Conservation (phyloP, 2,797 vertebrate species). For the Leptatherina wallacei region DNA sequence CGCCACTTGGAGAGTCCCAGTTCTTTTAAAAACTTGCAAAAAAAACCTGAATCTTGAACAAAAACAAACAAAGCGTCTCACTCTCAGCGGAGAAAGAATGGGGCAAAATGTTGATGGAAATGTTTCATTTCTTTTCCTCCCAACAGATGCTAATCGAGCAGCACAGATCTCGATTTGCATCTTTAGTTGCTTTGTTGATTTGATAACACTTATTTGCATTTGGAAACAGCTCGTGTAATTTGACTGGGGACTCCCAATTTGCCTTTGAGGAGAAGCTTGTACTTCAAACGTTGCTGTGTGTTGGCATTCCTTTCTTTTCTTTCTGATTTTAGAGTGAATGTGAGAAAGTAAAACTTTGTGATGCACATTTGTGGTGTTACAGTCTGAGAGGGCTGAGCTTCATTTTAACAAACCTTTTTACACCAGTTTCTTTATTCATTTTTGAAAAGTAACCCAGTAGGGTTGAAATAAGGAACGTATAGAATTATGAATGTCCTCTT, state of each 20-base stretch:
- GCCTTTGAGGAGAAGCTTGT: slow-evolving; percentile 79
- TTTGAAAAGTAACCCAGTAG: slow-evolving; percentile 18
- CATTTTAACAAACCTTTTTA: slow-evolving; percentile 68
- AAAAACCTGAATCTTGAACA: slow-evolving; percentile 55
- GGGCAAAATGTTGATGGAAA: slow-evolving; percentile 75
- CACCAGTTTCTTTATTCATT: slow-evolving; percentile 70
- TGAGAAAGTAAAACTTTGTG: slow-evolving; percentile 25
- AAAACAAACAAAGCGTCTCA: slow-evolving; percentile 61
- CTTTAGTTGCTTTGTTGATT: slow-evolving; percentile 81
- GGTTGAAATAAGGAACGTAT: not conserved
- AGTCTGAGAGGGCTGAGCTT: slow-evolving; percentile 71
- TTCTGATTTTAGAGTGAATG: slow-evolving; percentile 37
- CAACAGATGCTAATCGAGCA: slow-evolving; percentile 73
- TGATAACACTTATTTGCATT: slow-evolving; percentile 82
- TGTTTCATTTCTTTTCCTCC: slow-evolving; percentile 76
- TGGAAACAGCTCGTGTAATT: slow-evolving; percentile 82
- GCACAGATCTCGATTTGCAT: slow-evolving; percentile 75
- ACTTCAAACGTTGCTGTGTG: slow-evolving; percentile 51
- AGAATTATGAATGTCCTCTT: no score
- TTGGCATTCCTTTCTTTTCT: slow-evolving; percentile 54
- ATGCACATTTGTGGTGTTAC: slow-evolving; percentile 37
- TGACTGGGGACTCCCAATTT: slow-evolving; percentile 83
- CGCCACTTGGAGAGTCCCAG: slow-evolving; percentile 27
- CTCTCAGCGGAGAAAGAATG: slow-evolving; percentile 58
- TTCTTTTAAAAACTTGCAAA: slow-evolving; percentile 53